phyloP scores from a whole-genome alignment of 2,888 invertebrate species.

The Nycteola revayana region DNA sequence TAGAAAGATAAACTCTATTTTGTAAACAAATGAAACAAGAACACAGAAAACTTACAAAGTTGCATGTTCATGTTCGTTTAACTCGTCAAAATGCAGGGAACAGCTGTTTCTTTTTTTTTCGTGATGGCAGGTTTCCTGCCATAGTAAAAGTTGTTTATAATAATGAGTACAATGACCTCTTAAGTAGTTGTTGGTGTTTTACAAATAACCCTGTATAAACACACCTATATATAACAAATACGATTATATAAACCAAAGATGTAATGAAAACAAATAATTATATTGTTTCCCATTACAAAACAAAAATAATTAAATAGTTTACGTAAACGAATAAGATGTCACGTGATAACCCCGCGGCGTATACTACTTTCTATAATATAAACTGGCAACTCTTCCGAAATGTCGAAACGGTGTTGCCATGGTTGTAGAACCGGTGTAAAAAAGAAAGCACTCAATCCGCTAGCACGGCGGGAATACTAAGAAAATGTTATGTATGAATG shows the following conservation, averaged over 20 bases:
- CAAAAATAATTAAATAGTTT: constrained; percentile 6
- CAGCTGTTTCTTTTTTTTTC: too few species aligned
- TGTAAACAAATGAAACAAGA: too few species aligned
- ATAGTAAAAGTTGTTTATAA: too few species aligned
- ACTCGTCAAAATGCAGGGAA: too few species aligned
- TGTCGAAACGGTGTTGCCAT: constrained; percentile 19
- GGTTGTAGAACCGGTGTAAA: constrained; percentile 13
- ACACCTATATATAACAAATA: not conserved
- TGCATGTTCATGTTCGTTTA: too few species aligned
- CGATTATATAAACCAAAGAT: constrained; percentile 27
- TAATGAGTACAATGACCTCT: too few species aligned
- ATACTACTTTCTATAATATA: constrained; percentile 21
- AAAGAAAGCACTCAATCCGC: constrained; percentile 31
- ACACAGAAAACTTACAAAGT: too few species aligned
- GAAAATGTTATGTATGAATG: constrained; percentile 18
- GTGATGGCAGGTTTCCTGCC: too few species aligned
- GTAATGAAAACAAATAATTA: constrained; percentile 15
- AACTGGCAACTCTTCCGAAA: constrained; percentile 17
- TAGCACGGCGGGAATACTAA: constrained; percentile 56
- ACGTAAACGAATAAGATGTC: constrained; percentile 18
- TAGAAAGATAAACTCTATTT: too few species aligned
- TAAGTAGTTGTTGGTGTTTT: too few species aligned
- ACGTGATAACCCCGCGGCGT: constrained; percentile 28
- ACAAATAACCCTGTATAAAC: too few species aligned
- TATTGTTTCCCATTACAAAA: constrained; percentile 18